Evolutionary conservation across 2,888 invertebrate genomes (phyloP).

Genomic region (Notodonta dromedarius): DNA sequence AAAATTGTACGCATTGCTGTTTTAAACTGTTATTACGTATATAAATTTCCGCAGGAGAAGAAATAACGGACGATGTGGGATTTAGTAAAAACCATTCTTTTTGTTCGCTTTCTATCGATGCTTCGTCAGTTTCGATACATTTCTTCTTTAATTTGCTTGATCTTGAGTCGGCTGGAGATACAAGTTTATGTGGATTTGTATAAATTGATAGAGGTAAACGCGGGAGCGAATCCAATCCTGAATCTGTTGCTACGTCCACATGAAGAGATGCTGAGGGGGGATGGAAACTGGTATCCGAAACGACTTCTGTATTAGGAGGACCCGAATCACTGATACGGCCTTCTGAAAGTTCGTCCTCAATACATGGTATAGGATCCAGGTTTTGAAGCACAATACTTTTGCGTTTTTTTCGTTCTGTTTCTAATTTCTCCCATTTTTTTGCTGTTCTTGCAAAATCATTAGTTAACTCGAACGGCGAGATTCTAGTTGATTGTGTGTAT

Average conservation of each 20-base stretch:
- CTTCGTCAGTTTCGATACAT: conserved; percentile 14
- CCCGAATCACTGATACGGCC: conserved; percentile 15
- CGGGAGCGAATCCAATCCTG: conserved; percentile 17
- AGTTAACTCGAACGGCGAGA: conserved; percentile 66
- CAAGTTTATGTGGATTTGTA: conserved; percentile 57
- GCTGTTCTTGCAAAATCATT: conserved; percentile 59
- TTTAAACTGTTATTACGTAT: conserved; percentile 41
- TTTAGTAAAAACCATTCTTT: conserved; percentile 42
- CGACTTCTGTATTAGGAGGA: conserved; percentile 62
- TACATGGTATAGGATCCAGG: conserved; percentile 6
- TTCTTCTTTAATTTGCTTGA: conserved; percentile 36
- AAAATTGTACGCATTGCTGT: conserved; percentile 57
- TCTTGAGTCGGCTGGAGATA: conserved; percentile 52
- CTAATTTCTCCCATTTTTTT: conserved; percentile 52
- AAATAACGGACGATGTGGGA: conserved; percentile 45
- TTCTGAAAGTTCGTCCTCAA: conserved; percentile 14
- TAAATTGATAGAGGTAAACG: conserved; percentile 50
- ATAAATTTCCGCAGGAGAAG: conserved; percentile 50
- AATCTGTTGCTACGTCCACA: conserved; percentile 31
- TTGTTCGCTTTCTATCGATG: conserved; percentile 19
- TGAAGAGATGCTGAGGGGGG: conserved; percentile 14
- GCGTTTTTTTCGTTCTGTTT: conserved; percentile 27
- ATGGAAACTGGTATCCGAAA: conserved; percentile 1
- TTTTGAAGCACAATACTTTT: conserved; percentile 15
- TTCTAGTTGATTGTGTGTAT: conserved; percentile 52